These are phyloP conservation scores for Picathartes gymnocephalus DNA, from an alignment of 2,113 vertebrate species.

Conservation along the genomic window DNA sequence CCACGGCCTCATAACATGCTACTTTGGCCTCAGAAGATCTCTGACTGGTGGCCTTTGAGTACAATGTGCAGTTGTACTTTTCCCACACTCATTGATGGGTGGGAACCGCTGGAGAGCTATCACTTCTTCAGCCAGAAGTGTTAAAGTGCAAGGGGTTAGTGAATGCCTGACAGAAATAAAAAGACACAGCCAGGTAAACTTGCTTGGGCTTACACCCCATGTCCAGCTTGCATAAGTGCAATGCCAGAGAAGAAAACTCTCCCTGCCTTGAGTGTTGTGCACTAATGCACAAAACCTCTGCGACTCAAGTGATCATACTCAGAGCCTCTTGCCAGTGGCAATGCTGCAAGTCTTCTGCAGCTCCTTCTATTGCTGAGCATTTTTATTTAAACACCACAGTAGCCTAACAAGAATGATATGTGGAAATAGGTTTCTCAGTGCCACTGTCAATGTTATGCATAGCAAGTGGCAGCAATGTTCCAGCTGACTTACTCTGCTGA, in stretches of 20 bases:
- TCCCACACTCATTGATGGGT: not conserved
- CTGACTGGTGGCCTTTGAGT: not conserved
- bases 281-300: constrained; percentile 1
- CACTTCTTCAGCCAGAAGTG: not conserved
- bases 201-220: not conserved
- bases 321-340: constrained; percentile 16
- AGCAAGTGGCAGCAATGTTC: constrained; percentile 17
- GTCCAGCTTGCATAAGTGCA: not conserved
- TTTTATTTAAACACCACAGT: constrained; percentile 8
- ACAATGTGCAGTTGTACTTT: not conserved
- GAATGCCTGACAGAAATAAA: not conserved
- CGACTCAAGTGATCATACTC: constrained; percentile 2
- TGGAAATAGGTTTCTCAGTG: not conserved
- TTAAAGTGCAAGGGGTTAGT: not conserved
- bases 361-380: not conserved
- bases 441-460: not conserved
- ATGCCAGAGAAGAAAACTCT: not conserved
- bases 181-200: not conserved
- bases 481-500: constrained; percentile 21
- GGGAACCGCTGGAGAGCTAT: not conserved
- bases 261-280: not conserved
- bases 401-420: not conserved
- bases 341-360: not conserved
- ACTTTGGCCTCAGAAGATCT: not conserved
- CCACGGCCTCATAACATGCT: not conserved